phyloP scores from a whole-genome alignment of 1,140 invertebrate species.

The Apocrypta bakeri region DNA sequence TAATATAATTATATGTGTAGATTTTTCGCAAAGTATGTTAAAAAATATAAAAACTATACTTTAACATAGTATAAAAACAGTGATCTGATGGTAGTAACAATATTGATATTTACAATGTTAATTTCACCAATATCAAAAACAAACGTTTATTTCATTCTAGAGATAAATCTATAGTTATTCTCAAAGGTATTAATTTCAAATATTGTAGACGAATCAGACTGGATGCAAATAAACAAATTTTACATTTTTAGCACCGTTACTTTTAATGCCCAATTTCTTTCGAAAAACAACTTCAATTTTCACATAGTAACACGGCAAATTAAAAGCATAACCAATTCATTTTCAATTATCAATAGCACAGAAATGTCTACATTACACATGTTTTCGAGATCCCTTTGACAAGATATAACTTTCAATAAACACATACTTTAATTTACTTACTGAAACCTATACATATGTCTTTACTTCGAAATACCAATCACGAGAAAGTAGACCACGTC shows the following conservation, averaged over 20 bases:
- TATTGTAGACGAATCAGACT: slow-evolving; percentile 65
- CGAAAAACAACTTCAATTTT: no score
- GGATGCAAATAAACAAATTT: slow-evolving; percentile 70
- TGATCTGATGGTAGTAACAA: not conserved
- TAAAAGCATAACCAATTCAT: no score
- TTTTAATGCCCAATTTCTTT: no score
- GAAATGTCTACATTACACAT: no score
- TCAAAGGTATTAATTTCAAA: slow-evolving; percentile 58
- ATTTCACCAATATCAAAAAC: not conserved
- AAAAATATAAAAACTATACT: not conserved
- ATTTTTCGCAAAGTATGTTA: slow-evolving; percentile 16
- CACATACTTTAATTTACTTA: no score
- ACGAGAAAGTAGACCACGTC: no score
- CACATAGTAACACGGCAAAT: no score
- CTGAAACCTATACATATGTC: no score
- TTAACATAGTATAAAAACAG: not conserved
- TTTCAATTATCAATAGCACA: no score
- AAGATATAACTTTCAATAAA: no score
- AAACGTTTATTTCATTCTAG: not conserved
- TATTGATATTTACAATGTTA: not conserved
- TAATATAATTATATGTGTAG: slow-evolving; percentile 4
- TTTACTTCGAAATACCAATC: no score
- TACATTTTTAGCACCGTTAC: slow-evolving; percentile 62
- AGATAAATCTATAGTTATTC: slow-evolving; percentile 28
- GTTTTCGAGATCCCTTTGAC: no score